Percentiles rank a stretch among this genome's conserved stretches.
Conservation (phyloP, 1,140 invertebrate species). For the Potamilus streckersoni region DNA sequence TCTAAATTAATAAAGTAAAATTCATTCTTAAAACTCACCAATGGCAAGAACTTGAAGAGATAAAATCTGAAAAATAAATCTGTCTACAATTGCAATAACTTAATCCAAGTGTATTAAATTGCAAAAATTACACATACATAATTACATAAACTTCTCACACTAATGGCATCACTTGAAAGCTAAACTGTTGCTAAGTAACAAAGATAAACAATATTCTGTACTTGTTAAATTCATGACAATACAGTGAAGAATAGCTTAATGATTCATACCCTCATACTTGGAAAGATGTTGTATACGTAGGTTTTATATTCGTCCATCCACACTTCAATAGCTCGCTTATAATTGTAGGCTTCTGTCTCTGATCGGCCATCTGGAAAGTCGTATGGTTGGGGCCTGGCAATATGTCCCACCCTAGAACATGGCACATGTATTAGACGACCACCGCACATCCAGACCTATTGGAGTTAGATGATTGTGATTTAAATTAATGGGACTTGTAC, state of each 20-base stretch:
- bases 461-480: not conserved
- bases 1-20: too few relatives aligned
- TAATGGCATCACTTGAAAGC: too few relatives aligned
- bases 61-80: too few relatives aligned
- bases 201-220: too few relatives aligned
- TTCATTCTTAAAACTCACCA: too few relatives aligned
- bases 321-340: conserved; percentile 50
- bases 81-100: too few relatives aligned
- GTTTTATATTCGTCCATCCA: conserved; percentile 49
- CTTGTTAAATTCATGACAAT: not conserved
- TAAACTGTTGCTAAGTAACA: too few relatives aligned
- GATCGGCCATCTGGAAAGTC: conserved; percentile 84
- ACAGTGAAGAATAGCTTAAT: not conserved
- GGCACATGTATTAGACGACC: conserved; percentile 89
- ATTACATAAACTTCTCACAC: too few relatives aligned
- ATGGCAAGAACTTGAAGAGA: too few relatives aligned
- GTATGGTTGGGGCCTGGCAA: conserved; percentile 89
- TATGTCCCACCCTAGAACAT: conserved; percentile 56
- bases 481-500: not conserved
- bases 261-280: conserved; percentile 40
- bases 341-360: conserved; percentile 42
- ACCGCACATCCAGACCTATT: conserved; percentile 94
- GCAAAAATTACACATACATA: too few relatives aligned
- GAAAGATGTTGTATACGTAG: conserved; percentile 42
- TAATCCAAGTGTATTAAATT: too few relatives aligned